phyloP scores from a whole-genome alignment of 2,888 invertebrate species.

The Nowickia ferox region DNA sequence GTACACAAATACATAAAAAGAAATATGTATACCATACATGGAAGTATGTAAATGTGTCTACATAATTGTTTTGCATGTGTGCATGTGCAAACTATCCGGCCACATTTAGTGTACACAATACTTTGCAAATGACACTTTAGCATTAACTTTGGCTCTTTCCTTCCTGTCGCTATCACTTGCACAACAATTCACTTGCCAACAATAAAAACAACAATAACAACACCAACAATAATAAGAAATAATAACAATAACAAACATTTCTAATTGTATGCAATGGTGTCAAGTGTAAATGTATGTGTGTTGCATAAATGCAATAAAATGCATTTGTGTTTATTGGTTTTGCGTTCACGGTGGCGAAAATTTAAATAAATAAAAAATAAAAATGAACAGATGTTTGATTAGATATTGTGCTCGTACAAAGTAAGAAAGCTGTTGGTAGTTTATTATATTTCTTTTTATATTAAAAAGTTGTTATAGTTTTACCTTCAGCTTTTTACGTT shows the following conservation, averaged over 20 bases:
- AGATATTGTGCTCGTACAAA: too few species aligned
- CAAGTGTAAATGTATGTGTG: conserved; percentile 66
- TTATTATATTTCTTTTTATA: too few species aligned
- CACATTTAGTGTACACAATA: conserved; percentile 45
- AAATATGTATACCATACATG: neutral
- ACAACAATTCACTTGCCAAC: conserved; percentile 1
- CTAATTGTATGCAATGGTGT: conserved; percentile 65
- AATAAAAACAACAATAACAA: neutral
- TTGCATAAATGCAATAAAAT: conserved; percentile 61
- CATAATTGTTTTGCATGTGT: conserved; percentile 56
- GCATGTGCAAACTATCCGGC: conserved; percentile 31
- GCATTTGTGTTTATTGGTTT: neutral
- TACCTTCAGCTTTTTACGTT: too few species aligned
- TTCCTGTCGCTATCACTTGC: neutral
- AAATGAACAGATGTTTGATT: too few species aligned
- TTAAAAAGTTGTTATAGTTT: too few species aligned
- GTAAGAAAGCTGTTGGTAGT: too few species aligned
- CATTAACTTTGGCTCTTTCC: conserved; percentile 13
- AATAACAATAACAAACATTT: conserved; percentile 30
- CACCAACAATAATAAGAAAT: neutral
- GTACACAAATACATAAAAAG: neutral
- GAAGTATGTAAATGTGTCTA: conserved; percentile 2
- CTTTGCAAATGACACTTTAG: conserved; percentile 33
- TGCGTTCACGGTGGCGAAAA: neutral
- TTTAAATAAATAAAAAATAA: neutral